Conservation (phyloP, 2,888 invertebrate genomes). For the Anodontia alba region DNA sequence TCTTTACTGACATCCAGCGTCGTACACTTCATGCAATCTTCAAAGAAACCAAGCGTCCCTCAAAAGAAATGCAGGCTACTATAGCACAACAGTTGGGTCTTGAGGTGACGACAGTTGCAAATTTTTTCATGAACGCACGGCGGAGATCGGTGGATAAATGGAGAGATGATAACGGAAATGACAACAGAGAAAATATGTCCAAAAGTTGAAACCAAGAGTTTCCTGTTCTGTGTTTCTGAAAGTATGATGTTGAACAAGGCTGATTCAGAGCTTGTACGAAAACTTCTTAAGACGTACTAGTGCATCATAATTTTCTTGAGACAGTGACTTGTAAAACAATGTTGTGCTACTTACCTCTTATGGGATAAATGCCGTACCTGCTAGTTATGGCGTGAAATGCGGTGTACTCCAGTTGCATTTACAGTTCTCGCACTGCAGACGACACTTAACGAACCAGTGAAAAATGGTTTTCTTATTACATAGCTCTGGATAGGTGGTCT, state of each 20-base stretch:
- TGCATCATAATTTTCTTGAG: neutral
- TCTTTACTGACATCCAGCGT: conserved; percentile 99
- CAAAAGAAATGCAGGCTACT: conserved; percentile 99
- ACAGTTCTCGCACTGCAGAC: too few relatives aligned
- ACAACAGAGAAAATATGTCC: conserved; percentile 77
- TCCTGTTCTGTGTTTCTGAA: neutral
- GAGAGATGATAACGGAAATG: conserved; percentile 93
- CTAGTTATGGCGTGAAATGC: too few relatives aligned
- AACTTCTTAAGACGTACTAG: neutral
- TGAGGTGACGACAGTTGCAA: conserved; percentile 99
- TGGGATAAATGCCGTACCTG: neutral
- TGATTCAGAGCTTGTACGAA: neutral
- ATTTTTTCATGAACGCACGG: conserved; percentile 99
- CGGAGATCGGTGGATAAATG: conserved; percentile 96
- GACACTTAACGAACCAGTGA: too few relatives aligned
- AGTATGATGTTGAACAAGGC: neutral
- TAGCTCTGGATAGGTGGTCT: too few relatives aligned
- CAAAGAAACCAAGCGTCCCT: conserved; percentile 99
- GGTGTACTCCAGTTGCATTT: too few relatives aligned
- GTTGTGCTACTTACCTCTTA: conserved; percentile 18
- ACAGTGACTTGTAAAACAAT: neutral
- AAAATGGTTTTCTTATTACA: too few relatives aligned
- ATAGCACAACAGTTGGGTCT: conserved; percentile 98
- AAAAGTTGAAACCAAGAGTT: conserved; percentile 60
- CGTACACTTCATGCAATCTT: conserved; percentile 99